Evolutionary conservation across 2,888 invertebrate genomes (phyloP).

Genomic region (Leistus spinibarbis): DNA sequence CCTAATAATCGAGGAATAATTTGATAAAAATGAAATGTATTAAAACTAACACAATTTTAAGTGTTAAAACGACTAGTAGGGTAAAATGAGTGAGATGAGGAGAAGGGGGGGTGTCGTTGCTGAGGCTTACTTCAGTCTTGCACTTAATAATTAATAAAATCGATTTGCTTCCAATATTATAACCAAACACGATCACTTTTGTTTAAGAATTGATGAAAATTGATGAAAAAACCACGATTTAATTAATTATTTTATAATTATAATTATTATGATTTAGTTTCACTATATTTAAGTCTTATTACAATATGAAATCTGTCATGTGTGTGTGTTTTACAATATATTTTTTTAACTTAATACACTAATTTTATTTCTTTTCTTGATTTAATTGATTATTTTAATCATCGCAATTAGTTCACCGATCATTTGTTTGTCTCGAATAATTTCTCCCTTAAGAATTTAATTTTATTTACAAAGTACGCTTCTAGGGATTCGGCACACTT

Average conservation of each 20-base stretch:
- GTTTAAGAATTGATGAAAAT: neutral
- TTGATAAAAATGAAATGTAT: neutral
- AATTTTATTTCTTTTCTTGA: neutral
- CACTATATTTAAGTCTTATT: conserved; percentile 1
- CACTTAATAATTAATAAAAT: neutral
- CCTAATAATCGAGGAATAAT: neutral
- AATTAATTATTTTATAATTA: neutral
- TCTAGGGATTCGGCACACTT: conserved; percentile 95
- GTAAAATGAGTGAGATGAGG: neutral
- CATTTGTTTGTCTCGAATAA: conserved; percentile 66
- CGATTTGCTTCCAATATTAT: neutral
- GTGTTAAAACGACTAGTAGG: neutral
- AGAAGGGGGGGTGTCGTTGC: neutral
- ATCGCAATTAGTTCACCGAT: conserved; percentile 2
- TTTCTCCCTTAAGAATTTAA: conserved; percentile 85
- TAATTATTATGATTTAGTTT: neutral
- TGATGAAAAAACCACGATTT: neutral
- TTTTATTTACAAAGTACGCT: conserved; percentile 93
- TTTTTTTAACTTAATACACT: conserved; percentile 18
- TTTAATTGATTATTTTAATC: conserved; percentile 7
- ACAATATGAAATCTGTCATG: conserved; percentile 25
- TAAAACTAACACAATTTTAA: neutral
- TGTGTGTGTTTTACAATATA: conserved; percentile 18
- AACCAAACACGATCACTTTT: neutral
- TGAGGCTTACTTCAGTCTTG: neutral